Evolutionary conservation across 2,113 vertebrate genomes (phyloP).

Genomic region (Pelodiscus sinensis): DNA sequence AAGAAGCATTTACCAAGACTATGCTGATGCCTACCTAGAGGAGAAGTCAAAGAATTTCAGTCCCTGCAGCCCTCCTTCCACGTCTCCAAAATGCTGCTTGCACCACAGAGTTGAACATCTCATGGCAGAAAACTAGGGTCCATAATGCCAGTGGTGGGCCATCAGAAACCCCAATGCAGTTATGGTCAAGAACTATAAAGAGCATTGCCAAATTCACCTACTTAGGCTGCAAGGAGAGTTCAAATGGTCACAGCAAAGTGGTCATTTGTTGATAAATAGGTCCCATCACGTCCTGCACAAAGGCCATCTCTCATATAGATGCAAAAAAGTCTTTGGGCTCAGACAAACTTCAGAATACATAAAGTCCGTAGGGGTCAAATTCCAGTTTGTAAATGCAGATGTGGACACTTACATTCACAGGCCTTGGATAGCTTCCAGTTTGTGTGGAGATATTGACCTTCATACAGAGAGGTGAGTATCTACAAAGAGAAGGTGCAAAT

Average conservation of each 20-base stretch:
- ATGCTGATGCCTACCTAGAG: not conserved
- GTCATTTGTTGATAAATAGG: no score
- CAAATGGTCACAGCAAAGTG: not conserved
- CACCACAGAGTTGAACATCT: not conserved
- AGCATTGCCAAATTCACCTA: not conserved
- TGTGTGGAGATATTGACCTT: fast-evolving
- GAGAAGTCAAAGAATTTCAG: not conserved
- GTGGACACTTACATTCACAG: not conserved
- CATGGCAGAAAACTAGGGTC: not conserved
- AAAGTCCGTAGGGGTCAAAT: fast-evolving
- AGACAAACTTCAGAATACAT: no score
- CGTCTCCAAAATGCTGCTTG: not conserved
- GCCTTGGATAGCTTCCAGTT: fast-evolving
- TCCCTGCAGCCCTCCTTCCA: not conserved
- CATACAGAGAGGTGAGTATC: not conserved
- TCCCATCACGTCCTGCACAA: no score
- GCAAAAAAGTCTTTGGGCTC: no score
- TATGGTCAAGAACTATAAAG: not conserved
- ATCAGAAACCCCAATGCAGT: not conserved
- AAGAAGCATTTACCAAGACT: not conserved
- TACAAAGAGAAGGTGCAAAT: not conserved
- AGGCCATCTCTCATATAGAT: no score
- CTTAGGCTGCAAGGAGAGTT: not conserved
- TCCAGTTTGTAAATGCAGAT: fast-evolving
- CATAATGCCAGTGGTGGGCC: not conserved